Evolutionary conservation across 2,888 invertebrate genomes (phyloP).

Genomic region (Rapana venosa): DNA sequence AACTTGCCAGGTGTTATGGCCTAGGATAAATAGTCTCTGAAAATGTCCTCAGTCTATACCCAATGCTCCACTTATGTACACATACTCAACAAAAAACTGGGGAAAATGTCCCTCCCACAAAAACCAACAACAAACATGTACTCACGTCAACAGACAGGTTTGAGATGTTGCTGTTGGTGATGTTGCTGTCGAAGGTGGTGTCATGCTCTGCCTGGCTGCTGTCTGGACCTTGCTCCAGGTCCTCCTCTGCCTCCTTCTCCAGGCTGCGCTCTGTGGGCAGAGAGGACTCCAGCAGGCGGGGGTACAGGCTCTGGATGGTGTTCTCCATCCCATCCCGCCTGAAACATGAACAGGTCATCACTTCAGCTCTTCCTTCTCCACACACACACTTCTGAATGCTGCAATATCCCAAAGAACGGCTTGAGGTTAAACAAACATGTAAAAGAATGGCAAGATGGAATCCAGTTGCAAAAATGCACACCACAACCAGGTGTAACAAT

Average conservation of each 20-base stretch:
- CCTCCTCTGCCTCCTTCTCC: not conserved
- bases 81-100: too few relatives aligned
- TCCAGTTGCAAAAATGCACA: too few relatives aligned
- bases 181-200: constrained; percentile 25
- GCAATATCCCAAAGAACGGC: too few relatives aligned
- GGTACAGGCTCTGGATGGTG: constrained; percentile 64
- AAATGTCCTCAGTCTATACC: too few relatives aligned
- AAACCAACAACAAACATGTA: not conserved
- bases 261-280: not conserved
- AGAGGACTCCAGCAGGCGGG: constrained; percentile 47
- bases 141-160: constrained; percentile 36
- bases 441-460: too few relatives aligned
- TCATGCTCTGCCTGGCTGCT: constrained; percentile 2
- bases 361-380: too few relatives aligned
- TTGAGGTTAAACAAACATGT: too few relatives aligned
- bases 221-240: not conserved
- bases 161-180: constrained; percentile 39
- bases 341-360: constrained; percentile 1
- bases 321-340: constrained; percentile 58
- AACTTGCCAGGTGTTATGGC: too few relatives aligned
- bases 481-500: too few relatives aligned
- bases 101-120: not conserved
- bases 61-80: too few relatives aligned
- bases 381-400: too few relatives aligned
- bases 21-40: too few relatives aligned